Percentiles rank a stretch among this genome's conserved stretches.
These are phyloP conservation scores for Tetragonula clypearis DNA, from an alignment of 1,140 invertebrate species.

Conservation along the genomic window DNA sequence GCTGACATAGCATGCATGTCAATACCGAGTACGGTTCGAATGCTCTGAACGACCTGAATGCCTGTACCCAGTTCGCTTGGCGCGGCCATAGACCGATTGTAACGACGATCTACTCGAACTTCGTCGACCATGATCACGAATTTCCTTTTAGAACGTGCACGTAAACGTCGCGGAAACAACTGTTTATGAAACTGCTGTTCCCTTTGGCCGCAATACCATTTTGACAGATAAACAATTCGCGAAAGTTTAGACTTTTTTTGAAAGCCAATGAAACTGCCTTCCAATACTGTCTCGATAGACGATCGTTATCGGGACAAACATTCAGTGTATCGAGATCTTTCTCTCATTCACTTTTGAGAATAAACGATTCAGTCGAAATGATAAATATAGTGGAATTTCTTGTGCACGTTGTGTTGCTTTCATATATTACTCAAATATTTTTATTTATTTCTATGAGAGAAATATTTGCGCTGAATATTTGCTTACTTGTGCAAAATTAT, in stretches of 20 bases:
- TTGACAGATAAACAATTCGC: not conserved
- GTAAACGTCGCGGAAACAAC: conserved; percentile 12
- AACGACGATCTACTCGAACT: not conserved
- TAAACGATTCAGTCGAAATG: not conserved
- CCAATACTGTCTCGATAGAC: not conserved
- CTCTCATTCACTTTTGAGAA: not conserved
- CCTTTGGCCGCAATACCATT: not conserved
- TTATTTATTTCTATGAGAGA: no score
- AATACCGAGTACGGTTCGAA: conserved; percentile 35
- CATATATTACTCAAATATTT: no score
- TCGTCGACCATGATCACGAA: conserved; percentile 14
- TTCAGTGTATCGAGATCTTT: not conserved
- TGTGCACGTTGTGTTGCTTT: not conserved
- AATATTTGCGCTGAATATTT: no score
- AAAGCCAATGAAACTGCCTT: not conserved
- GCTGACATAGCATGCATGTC: conserved; percentile 44
- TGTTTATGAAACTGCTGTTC: not conserved
- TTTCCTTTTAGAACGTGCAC: not conserved
- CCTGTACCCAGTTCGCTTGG: conserved; percentile 24
- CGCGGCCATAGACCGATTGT: not conserved
- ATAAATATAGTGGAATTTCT: not conserved
- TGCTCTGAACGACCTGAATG: conserved; percentile 29
- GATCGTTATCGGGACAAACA: not conserved
- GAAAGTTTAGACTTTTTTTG: no score
- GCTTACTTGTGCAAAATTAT: no score